A percentile compares a stretch with the other conserved stretches of the same genome.
Conservation (phyloP, 92 coral and sea anemone species). For the Zoanthus solanderi region DNA sequence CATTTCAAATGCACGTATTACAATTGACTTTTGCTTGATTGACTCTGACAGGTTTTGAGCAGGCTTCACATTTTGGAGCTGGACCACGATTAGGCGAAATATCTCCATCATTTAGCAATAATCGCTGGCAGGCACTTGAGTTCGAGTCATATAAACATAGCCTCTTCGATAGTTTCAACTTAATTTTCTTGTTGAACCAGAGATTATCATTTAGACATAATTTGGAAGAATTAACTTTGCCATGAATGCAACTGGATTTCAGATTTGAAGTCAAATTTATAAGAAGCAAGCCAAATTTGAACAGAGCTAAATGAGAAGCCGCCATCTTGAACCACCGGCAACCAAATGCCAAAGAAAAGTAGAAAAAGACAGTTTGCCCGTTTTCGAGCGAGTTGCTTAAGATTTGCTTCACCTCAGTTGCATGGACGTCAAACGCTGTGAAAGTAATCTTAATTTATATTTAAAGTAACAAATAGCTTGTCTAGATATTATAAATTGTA, state of each 20-base stretch:
- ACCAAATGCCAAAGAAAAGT: too few species aligned
- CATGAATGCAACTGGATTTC: background rate
- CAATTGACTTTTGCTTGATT: background rate
- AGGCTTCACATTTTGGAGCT: background rate
- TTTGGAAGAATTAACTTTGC: background rate
- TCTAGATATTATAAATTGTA: too few species aligned
- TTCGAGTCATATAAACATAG: background rate
- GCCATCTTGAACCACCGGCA: background rate
- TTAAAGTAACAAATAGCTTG: too few species aligned
- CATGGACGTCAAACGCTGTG: too few species aligned
- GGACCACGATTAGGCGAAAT: background rate
- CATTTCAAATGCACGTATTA: background rate
- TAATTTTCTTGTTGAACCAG: too few species aligned
- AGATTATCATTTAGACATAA: background rate
- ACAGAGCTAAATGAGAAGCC: conserved; percentile 39
- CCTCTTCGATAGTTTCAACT: too few species aligned
- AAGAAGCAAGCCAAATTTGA: conserved; percentile 41
- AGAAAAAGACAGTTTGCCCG: too few species aligned
- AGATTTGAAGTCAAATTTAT: background rate
- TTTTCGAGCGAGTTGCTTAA: too few species aligned
- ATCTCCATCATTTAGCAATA: background rate
- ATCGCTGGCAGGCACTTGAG: conserved; percentile 10
- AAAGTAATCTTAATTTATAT: too few species aligned
- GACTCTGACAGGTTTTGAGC: background rate
- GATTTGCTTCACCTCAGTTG: too few species aligned